Percentiles rank a stretch among this genome's conserved stretches.
These are phyloP conservation scores for Actenoides lindsayi DNA, from an alignment of 2,113 vertebrate genomes.

Conservation along the genomic window DNA sequence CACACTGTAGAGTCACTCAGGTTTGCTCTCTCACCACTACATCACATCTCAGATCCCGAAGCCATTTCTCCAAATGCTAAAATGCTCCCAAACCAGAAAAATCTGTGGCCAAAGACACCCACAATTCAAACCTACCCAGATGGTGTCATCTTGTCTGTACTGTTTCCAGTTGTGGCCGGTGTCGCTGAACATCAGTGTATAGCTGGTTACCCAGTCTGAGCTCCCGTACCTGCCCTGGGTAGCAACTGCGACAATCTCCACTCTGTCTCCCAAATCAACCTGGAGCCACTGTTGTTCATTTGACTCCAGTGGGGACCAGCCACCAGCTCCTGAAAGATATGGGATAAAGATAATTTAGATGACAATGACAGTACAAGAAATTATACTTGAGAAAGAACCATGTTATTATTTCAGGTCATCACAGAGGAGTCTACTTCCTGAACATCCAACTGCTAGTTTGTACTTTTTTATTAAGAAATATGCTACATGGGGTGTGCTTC, in stretches of 20 bases:
- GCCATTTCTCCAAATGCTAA: neutral
- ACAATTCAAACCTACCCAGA: constrained; percentile 75
- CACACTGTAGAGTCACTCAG: neutral
- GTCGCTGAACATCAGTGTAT: constrained; percentile 92
- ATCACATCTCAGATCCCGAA: neutral
- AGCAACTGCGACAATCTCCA: constrained; percentile 90
- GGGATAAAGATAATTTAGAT: neutral
- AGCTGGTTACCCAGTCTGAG: constrained; percentile 94
- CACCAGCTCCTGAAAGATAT: constrained; percentile 85
- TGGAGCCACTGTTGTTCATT: constrained; percentile 93
- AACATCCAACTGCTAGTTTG: neutral
- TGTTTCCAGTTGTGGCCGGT: constrained; percentile 91
- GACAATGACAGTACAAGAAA: neutral
- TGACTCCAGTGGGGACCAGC: constrained; percentile 90
- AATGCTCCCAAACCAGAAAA: neutral
- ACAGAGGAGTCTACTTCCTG: neutral
- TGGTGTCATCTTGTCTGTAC: constrained; percentile 85
- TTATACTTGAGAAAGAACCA: neutral
- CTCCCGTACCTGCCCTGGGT: constrained; percentile 92
- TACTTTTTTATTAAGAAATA: neutral
- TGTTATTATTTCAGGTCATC: neutral
- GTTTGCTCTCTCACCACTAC: neutral
- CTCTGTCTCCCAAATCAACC: constrained; percentile 89
- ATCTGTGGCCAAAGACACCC: neutral
- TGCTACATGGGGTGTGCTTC: neutral